Conservation (phyloP, 2,888 invertebrate genomes). For the Tetranychus piercei region DNA sequence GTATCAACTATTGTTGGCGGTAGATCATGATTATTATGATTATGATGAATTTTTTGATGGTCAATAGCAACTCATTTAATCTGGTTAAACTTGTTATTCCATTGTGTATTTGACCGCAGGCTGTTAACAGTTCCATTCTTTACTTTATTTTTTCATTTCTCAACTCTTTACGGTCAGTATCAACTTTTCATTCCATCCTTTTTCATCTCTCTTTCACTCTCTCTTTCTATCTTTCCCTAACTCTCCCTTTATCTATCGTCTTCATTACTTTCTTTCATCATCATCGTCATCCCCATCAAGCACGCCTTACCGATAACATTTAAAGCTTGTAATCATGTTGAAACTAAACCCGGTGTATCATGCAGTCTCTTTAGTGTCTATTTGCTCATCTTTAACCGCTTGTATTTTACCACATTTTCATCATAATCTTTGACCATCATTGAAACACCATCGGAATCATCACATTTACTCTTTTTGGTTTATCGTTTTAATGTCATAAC, state of each 20-base stretch:
- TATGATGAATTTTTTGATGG: not conserved
- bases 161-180: not conserved
- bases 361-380: too few relatives aligned
- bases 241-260: conserved; percentile 2
- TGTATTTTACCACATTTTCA: too few relatives aligned
- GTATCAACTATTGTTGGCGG: not conserved
- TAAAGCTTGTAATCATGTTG: too few relatives aligned
- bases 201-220: not conserved
- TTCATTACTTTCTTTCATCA: too few relatives aligned
- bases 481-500: too few relatives aligned
- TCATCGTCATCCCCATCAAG: too few relatives aligned
- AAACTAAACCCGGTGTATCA: too few relatives aligned
- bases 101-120: not conserved
- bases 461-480: too few relatives aligned
- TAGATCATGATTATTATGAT: not conserved
- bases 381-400: too few relatives aligned
- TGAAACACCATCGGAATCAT: too few relatives aligned
- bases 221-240: conserved; percentile 5
- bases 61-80: not conserved
- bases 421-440: too few relatives aligned
- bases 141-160: not conserved
- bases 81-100: not conserved
- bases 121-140: not conserved
- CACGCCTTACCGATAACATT: too few relatives aligned
- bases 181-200: not conserved